Evolutionary conservation across 1,140 invertebrate genomes (phyloP), one percentile per base, ranked within the genome.

Genomic region (Platorchestia sp.): DNA sequence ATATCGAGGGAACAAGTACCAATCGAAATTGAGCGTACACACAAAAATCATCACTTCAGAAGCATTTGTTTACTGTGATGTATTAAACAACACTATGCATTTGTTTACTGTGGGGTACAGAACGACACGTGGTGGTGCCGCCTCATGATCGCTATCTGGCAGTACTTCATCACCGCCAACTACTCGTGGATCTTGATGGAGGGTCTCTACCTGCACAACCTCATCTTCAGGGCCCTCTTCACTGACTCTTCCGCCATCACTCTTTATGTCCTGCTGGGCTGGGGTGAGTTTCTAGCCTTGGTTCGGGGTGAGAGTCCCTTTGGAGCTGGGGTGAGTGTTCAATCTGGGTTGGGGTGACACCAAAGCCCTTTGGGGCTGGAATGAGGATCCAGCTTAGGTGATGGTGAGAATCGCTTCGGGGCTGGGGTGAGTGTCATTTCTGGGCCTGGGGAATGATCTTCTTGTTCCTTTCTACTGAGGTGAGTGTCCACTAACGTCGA

Each of bases 121-220:
- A 93, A 36, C 91, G 91, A 93, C 91, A 93, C 91, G 45, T 98
- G 98, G 98, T 97, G 98, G 59, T 98, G 98, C 97, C 98, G 98
- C 97, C 96, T 98, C 14, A 97, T 98, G 91, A 98, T 98, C 45
- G 98, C 97, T 59, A 96, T 98, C 40, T 98, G 98, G 97, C 98
- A 98, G 96, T 99, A 98, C 97, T 98, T 98, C 96, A 97, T 98
- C 51, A 97, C 98, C 95, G 98, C 98, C 1, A 99, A 98, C 97
- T 98, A 98, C 96, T 98, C 98, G 36, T 98, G 98, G 98, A 98
- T 98, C 96, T 97, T 99, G 42, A 98, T 99, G 98, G 98, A 99
- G 97, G 98, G 98, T 0, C 97, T 98, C 6, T 99, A 98, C 97
- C 97, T 99, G 16, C 98, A 98, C 97, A 98, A 98, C 97, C 97